Conservation (phyloP, 2,113 vertebrate genomes). For the Syngnathoides biaculeatus region DNA sequence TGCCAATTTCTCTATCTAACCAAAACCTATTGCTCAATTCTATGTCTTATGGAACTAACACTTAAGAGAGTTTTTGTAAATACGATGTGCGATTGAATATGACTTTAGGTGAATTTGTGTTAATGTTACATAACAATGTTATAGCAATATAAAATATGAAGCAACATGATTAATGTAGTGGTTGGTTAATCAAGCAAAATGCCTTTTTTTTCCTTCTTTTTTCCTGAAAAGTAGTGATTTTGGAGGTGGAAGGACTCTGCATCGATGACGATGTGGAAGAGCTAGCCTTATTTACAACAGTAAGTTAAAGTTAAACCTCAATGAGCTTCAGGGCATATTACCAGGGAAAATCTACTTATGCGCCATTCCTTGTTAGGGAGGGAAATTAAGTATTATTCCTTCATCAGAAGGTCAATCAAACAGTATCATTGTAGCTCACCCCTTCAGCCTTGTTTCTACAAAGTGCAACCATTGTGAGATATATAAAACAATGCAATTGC, state of each 20-base stretch:
- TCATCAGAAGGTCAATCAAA: background rate
- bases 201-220: no score
- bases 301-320: background rate
- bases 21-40: no score
- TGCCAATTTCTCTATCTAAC: no score
- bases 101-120: no score
- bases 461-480: background rate
- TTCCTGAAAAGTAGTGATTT: no score
- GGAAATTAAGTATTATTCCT: background rate
- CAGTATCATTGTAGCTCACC: slow-evolving; percentile 2
- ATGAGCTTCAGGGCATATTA: background rate
- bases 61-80: no score
- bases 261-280: background rate
- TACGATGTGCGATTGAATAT: no score
- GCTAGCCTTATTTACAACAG: background rate
- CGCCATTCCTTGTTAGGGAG: background rate
- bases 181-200: no score
- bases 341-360: no score
- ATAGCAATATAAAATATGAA: no score
- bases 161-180: background rate
- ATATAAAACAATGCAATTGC: slow-evolving; percentile 11
- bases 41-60: no score
- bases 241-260: background rate
- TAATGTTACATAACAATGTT: no score
- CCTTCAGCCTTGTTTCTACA: slow-evolving; percentile 4